phyloP scores from a whole-genome alignment of 2,113 vertebrate genomes.

The Vicugna pacos region DNA sequence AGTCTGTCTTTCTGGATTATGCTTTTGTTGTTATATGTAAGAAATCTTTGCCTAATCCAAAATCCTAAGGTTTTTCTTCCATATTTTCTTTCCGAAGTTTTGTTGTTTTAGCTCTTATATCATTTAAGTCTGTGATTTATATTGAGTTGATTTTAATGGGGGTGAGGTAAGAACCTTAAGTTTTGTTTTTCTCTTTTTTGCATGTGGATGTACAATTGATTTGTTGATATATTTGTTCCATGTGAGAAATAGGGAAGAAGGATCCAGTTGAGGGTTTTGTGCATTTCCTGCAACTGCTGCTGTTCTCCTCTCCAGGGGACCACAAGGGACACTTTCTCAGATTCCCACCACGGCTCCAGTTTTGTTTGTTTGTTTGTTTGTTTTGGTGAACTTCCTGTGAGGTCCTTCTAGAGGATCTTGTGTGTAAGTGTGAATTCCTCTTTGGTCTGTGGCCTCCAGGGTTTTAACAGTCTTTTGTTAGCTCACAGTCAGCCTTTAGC shows the following conservation, averaged over 20 bases:
- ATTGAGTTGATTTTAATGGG: background rate
- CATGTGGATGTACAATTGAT: background rate
- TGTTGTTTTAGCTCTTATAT: background rate
- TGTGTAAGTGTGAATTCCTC: conserved; percentile 17
- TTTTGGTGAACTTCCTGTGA: background rate
- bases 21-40: conserved; percentile 2
- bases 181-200: background rate
- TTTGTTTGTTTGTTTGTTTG: background rate
- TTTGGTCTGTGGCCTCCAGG: background rate
- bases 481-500: background rate
- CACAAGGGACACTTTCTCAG: background rate
- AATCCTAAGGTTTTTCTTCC: background rate
- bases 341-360: background rate
- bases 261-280: background rate
- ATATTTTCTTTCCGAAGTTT: background rate
- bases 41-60: background rate
- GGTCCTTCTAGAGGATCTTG: background rate
- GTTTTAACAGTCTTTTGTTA: background rate
- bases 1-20: background rate
- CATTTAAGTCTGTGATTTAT: background rate
- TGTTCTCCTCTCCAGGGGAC: background rate
- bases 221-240: background rate
- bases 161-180: background rate
- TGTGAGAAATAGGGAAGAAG: background rate
- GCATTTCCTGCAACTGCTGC: background rate